These are phyloP conservation scores for Paratrypauchen microcephalus DNA, from an alignment of 2,797 vertebrate species.

Conservation along the genomic window DNA sequence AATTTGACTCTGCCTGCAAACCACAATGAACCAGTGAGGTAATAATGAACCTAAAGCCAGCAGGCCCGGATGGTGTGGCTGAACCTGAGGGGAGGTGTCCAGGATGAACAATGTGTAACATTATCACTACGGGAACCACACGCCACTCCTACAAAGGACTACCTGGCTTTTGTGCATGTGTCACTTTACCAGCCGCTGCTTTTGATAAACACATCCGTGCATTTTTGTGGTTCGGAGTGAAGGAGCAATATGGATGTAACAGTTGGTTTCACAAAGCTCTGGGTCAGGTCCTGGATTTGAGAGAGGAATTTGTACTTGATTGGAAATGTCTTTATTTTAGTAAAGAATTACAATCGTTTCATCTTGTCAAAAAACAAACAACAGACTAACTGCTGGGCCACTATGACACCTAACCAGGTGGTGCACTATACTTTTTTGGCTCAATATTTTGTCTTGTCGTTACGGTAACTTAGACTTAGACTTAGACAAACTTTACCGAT, in stretches of 20 bases:
- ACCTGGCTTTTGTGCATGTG: conserved; percentile 39
- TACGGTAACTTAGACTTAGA: too few relatives aligned
- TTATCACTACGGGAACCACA: conserved; percentile 68
- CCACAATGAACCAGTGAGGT: conserved; percentile 48
- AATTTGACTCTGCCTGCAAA: conserved; percentile 8
- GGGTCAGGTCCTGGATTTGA: too few relatives aligned
- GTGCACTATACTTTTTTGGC: background rate
- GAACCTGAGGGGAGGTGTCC: conserved; percentile 57
- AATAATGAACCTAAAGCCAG: conserved; percentile 38
- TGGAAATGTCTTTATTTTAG: too few relatives aligned
- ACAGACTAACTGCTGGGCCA: background rate
- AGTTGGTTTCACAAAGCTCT: conserved; percentile 44
- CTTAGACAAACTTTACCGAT: too few relatives aligned
- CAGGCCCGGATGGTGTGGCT: conserved; percentile 31
- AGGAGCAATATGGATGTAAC: conserved; percentile 43
- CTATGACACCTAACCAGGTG: background rate
- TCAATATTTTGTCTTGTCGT: too few relatives aligned
- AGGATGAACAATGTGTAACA: conserved; percentile 67
- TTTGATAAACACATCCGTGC: conserved; percentile 37
- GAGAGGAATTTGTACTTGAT: too few relatives aligned
- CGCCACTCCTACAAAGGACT: conserved; percentile 47
- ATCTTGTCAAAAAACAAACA: background rate
- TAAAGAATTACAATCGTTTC: too few relatives aligned
- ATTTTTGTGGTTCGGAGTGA: conserved; percentile 32
- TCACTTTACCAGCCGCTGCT: conserved; percentile 2